Conservation (phyloP, 2,797 vertebrate species). For the Columba guinea region DNA sequence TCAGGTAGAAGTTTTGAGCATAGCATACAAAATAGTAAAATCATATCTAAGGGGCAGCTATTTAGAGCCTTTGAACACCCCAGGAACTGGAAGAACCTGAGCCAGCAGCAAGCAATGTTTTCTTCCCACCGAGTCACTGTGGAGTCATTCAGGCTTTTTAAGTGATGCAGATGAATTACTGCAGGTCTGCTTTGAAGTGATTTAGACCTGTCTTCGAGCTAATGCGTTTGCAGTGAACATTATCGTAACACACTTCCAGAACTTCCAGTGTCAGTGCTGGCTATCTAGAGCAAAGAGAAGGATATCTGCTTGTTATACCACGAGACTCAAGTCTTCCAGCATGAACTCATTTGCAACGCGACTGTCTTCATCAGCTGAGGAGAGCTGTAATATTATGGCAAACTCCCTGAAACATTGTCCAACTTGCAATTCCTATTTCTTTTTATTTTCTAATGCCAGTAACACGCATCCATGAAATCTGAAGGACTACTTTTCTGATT, state of each 20-base stretch:
- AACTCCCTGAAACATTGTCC: background rate
- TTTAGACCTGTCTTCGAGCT: background rate
- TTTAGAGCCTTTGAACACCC: background rate
- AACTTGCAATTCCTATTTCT: background rate
- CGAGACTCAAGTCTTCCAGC: background rate
- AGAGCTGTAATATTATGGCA: background rate
- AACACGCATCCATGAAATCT: background rate
- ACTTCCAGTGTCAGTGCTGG: background rate
- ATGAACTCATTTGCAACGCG: background rate
- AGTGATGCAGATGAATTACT: too few relatives aligned
- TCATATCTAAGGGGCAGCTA: background rate
- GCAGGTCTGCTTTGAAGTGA: background rate
- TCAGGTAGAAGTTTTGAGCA: background rate
- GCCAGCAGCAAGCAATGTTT: background rate
- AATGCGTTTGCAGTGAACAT: background rate
- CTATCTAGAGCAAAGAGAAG: background rate
- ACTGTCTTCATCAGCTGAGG: background rate
- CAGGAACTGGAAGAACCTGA: background rate
- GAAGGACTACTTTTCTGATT: background rate
- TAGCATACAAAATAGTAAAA: background rate
- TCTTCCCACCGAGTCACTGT: background rate
- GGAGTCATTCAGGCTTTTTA: background rate
- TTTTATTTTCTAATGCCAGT: background rate
- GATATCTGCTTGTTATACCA: background rate
- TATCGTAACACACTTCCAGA: background rate